These are phyloP conservation scores for Tinea trinotella DNA, from an alignment of 2,888 invertebrate species.

Conservation along the genomic window DNA sequence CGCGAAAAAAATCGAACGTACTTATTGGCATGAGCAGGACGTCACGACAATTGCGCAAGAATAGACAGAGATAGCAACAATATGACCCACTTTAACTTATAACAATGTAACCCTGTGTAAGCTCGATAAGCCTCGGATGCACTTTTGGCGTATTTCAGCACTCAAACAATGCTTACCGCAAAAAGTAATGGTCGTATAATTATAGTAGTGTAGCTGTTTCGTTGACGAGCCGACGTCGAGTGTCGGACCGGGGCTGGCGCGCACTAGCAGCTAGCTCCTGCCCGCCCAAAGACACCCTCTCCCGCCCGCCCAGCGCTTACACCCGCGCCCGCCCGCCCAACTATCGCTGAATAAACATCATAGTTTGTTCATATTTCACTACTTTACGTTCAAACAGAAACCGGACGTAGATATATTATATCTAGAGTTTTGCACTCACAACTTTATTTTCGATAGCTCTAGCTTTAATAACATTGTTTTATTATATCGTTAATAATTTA, in stretches of 20 bases:
- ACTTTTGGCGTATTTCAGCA: background rate
- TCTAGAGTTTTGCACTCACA: slow-evolving; percentile 23
- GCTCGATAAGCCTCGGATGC: background rate
- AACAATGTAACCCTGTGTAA: background rate
- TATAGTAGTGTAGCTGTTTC: slow-evolving; percentile 56
- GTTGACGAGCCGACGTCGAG: slow-evolving; percentile 72
- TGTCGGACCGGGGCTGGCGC: slow-evolving; percentile 69
- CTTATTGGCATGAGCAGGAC: slow-evolving; percentile 33
- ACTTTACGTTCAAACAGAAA: slow-evolving; percentile 30
- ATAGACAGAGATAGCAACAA: slow-evolving; percentile 39
- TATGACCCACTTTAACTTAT: background rate
- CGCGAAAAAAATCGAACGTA: slow-evolving; percentile 36
- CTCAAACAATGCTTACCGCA: slow-evolving; percentile 53
- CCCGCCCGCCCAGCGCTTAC: slow-evolving; percentile 31
- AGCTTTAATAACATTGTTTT: background rate
- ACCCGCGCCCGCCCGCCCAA: slow-evolving; percentile 33
- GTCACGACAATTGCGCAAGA: slow-evolving; percentile 47
- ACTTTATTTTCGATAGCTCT: background rate
- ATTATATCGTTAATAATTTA: background rate
- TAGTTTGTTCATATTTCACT: slow-evolving; percentile 32
- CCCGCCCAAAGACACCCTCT: slow-evolving; percentile 28
- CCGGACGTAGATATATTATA: slow-evolving; percentile 29
- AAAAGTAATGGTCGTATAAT: slow-evolving; percentile 59
- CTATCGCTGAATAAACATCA: slow-evolving; percentile 5
- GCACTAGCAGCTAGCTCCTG: slow-evolving; percentile 51